These are phyloP conservation scores for Oceanodroma tethys DNA, from an alignment of 2,113 vertebrate genomes.

Conservation along the genomic window DNA sequence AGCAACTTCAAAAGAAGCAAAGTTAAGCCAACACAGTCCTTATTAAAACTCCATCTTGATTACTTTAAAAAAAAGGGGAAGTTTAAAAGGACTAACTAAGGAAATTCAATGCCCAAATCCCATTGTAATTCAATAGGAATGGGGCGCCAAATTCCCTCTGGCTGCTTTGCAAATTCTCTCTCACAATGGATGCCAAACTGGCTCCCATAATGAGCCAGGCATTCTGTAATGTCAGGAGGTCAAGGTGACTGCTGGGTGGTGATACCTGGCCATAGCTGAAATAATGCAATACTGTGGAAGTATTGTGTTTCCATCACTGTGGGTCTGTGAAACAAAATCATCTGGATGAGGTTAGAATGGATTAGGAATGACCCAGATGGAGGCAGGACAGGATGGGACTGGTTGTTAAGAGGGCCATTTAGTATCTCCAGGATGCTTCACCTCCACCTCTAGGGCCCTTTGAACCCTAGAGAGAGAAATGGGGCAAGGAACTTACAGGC, in stretches of 20 bases:
- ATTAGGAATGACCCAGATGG: background rate
- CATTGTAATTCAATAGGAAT: slow-evolving; percentile 55
- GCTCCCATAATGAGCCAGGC: background rate
- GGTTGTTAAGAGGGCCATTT: background rate
- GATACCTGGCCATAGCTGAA: background rate
- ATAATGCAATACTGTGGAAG: background rate
- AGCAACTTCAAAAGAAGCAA: background rate
- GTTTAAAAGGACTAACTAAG: slow-evolving; percentile 20
- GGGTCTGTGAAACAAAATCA: background rate
- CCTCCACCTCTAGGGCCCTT: background rate
- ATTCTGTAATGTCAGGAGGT: background rate
- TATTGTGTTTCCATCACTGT: background rate
- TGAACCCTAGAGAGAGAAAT: background rate
- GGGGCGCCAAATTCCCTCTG: slow-evolving; percentile 25
- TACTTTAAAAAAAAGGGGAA: slow-evolving; percentile 21
- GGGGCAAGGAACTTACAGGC: background rate
- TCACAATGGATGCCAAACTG: slow-evolving; percentile 24
- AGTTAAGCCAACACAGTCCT: background rate
- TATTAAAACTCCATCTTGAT: slow-evolving; percentile 17
- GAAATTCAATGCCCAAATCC: slow-evolving; percentile 38
- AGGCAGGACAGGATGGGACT: background rate
- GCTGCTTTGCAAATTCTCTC: slow-evolving; percentile 41
- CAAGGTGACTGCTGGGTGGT: background rate
- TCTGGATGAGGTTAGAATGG: background rate
- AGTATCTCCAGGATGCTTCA: background rate